Evolutionary conservation across 2,797 vertebrate species (phyloP), one percentile per base, ranked within the genome.

Genomic region (Halcyon badia): DNA sequence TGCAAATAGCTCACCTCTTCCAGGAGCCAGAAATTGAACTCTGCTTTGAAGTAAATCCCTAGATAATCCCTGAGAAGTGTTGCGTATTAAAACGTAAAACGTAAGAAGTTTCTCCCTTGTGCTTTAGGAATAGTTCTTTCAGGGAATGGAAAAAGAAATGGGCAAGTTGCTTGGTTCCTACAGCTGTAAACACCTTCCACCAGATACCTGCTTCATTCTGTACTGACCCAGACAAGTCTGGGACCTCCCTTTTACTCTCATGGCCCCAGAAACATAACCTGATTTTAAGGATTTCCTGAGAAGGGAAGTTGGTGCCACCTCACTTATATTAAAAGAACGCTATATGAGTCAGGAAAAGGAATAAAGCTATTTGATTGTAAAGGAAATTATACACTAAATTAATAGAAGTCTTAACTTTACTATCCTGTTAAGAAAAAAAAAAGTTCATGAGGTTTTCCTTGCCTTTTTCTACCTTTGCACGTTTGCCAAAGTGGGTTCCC

Each of bases 31-130:
- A 61, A 93, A 51, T 20, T 61, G 82, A 72, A 49, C 10, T 16
- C 5, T 62, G 41, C 54, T 94, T 95, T 89, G 83, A 95, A 69
- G 31, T 51, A 85, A 90, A 94, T 72, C 54, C 78, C 60, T 65
- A 80, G 33, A 61, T 85, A 84, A 87, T 57, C 58, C 41, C 5
- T 9, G 6, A 85, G 78, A 92, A 83, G 6, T 2, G 10, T 51
- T 75, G 41, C 2, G 28, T 64, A 48, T 39, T 35, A 48, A 66
- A 64, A 71, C 42, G 17, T 42, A 70, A 80, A 26, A 71, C 42
- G 15, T 42, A 70, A 83, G 30, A 81, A 21, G 14, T 25, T 37
- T 94, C 31, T 83, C 68, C 11, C 9, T 51, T 71, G 57, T 64
- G 16, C 17, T 83, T 57, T 75, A 60, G 37, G 56, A 97, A 73